Percentiles rank a stretch among this genome's conserved stretches.
Evolutionary conservation across 2,797 vertebrate genomes (phyloP).

Genomic region (Enoplosus armatus): DNA sequence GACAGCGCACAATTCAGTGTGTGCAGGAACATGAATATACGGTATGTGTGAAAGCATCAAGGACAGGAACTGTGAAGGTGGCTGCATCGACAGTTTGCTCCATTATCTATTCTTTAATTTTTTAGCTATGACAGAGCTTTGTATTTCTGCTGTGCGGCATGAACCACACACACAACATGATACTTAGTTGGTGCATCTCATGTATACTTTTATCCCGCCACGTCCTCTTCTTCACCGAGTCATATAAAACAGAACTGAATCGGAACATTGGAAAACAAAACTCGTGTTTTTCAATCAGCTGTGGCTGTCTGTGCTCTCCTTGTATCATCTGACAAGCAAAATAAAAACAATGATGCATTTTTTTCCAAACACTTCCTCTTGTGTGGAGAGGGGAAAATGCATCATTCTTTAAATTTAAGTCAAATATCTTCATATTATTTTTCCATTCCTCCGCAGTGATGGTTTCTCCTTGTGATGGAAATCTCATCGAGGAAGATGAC

Average conservation of each 20-base stretch:
- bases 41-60: conserved; percentile 13
- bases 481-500: conserved; percentile 38
- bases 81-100: conserved; percentile 1
- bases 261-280: conserved; percentile 15
- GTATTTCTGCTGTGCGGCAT: background rate
- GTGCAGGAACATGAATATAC: conserved; percentile 10
- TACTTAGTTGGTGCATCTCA: background rate
- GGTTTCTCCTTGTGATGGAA: conserved; percentile 37
- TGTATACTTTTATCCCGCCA: background rate
- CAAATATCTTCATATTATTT: too few species aligned
- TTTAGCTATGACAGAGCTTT: background rate
- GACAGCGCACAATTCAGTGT: conserved; percentile 15
- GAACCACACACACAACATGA: background rate
- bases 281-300: conserved; percentile 36
- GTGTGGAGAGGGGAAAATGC: background rate
- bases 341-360: conserved; percentile 19
- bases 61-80: background rate
- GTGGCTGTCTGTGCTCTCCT: conserved; percentile 10
- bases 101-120: background rate
- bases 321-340: conserved; percentile 17
- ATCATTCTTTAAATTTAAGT: too few species aligned
- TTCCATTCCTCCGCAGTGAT: too few species aligned
- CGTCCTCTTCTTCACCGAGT: background rate
- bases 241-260: conserved; percentile 14
- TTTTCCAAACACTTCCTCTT: conserved; percentile 16